Conservation (phyloP, 2,797 vertebrate species). For the Ambastaia sidthimunki region DNA sequence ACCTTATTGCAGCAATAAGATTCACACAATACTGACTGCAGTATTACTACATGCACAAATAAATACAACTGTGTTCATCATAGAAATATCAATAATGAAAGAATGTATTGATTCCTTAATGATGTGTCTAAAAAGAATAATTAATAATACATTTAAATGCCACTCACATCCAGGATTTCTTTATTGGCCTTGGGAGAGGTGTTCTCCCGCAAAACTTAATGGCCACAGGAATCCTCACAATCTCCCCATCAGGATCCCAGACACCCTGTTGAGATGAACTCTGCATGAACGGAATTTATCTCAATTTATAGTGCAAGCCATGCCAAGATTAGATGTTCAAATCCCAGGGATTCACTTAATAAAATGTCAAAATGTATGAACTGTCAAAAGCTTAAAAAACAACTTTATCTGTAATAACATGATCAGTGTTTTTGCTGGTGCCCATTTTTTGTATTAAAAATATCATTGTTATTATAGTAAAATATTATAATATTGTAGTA, state of each 20-base stretch:
- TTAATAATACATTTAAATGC: neutral
- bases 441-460: no score
- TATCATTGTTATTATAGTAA: no score
- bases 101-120: neutral
- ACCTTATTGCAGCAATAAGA: no score
- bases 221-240: conserved; percentile 94
- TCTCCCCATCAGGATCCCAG: conserved; percentile 95
- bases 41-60: no score
- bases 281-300: neutral
- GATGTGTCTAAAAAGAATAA: neutral
- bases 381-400: no score
- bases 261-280: conserved; percentile 80
- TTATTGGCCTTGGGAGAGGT: conserved; percentile 98
- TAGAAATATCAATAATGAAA: neutral
- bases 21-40: no score
- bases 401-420: no score
- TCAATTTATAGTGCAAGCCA: neutral
- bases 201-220: conserved; percentile 96
- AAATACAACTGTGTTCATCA: neutral
- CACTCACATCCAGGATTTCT: conserved; percentile 94
- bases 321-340: no score
- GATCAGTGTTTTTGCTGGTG: no score
- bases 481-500: no score
- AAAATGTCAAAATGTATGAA: no score
- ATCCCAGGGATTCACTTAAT: no score